phyloP scores from a whole-genome alignment of 2,113 vertebrate species.

The Bubo bubo region DNA sequence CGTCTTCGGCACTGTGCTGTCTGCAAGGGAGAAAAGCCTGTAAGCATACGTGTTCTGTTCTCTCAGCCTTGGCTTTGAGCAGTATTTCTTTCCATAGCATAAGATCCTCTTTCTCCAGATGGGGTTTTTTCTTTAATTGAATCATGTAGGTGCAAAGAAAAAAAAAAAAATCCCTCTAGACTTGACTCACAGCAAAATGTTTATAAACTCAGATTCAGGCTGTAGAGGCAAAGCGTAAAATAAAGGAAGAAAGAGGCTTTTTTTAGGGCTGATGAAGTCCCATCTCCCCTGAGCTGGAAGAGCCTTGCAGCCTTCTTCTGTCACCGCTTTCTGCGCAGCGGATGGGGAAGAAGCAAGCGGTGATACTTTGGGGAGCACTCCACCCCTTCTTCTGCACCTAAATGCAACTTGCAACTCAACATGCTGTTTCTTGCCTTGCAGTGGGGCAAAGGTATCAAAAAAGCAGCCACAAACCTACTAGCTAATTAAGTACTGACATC shows the following conservation, averaged over 20 bases:
- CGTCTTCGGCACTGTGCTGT: background rate
- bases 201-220: background rate
- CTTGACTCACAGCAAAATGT: background rate
- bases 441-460: background rate
- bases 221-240: background rate
- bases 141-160: background rate
- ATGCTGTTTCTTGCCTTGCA: background rate
- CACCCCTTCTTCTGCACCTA: background rate
- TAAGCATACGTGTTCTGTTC: rapidly evolving
- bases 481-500: background rate
- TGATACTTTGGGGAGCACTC: background rate
- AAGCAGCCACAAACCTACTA: background rate
- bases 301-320: background rate
- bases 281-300: background rate
- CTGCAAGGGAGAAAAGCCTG: background rate
- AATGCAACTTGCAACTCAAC: background rate
- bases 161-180: background rate
- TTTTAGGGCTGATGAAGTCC: background rate
- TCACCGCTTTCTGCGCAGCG: background rate
- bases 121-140: background rate
- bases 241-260: background rate
- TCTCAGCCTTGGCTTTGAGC: background rate
- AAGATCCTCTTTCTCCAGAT: background rate
- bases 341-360: rapidly evolving
- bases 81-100: background rate